These are phyloP conservation scores for Morone chrysops DNA, from an alignment of 2,113 vertebrate genomes.

Conservation along the genomic window DNA sequence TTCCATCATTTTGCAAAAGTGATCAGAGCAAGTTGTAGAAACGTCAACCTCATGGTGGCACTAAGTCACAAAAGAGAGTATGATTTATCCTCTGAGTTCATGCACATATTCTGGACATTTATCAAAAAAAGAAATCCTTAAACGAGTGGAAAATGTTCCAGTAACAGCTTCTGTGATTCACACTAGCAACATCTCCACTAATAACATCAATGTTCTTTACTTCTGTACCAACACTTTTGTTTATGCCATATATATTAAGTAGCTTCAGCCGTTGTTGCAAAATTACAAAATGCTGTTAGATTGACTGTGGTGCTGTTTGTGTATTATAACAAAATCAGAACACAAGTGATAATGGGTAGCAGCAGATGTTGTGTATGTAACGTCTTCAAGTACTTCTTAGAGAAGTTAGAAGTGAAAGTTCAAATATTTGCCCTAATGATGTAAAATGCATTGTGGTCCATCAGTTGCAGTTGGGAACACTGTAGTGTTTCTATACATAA, in stretches of 20 bases:
- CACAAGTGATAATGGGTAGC: neutral
- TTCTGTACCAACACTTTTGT: neutral
- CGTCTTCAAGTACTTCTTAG: neutral
- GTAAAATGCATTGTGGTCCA: conserved; percentile 16
- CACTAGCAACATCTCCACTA: too few relatives aligned
- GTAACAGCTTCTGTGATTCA: neutral
- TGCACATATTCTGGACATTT: neutral
- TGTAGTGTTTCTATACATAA: conserved; percentile 28
- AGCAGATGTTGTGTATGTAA: neutral
- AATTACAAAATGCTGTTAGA: neutral
- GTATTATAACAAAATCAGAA: neutral
- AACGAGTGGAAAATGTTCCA: neutral
- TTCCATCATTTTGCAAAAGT: too few relatives aligned
- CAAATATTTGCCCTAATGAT: neutral
- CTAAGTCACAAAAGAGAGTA: neutral
- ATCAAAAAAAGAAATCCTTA: neutral
- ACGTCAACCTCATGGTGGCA: too few relatives aligned
- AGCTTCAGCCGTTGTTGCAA: neutral
- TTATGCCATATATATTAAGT: neutral
- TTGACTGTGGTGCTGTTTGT: neutral
- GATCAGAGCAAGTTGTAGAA: too few relatives aligned
- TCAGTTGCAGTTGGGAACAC: neutral
- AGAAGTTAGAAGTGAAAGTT: neutral
- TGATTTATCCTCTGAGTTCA: neutral
- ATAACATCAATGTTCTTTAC: neutral